A percentile compares a stretch with the other conserved stretches of the same genome.
Conservation (phyloP, 2,888 invertebrate genomes). For the Megamerina dolium region DNA sequence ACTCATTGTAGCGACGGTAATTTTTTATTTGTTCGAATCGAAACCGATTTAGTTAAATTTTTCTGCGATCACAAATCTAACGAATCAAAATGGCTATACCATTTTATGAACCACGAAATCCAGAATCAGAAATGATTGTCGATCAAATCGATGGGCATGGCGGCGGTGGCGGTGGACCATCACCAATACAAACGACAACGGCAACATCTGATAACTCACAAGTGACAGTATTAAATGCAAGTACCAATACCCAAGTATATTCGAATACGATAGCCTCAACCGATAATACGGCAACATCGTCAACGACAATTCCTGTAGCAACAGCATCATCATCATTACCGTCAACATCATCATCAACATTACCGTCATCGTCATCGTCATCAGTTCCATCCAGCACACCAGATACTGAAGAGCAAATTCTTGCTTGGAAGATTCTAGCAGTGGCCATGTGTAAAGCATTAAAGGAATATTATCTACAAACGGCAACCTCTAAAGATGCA, state of each 20-base stretch:
- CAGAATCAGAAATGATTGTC: slow-evolving; percentile 17
- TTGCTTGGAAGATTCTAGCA: slow-evolving; percentile 43
- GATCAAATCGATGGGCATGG: slow-evolving; percentile 40
- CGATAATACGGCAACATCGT: slow-evolving; percentile 6
- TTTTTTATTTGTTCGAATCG: background rate
- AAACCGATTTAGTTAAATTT: too few species aligned
- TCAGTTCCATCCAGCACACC: slow-evolving; percentile 21
- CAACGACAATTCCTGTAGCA: slow-evolving; percentile 24
- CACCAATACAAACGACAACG: background rate
- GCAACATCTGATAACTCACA: too few species aligned
- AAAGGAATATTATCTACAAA: slow-evolving; percentile 40
- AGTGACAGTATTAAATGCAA: too few species aligned
- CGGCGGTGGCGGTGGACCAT: too few species aligned
- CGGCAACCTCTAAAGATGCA: slow-evolving; percentile 13
- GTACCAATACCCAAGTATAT: too few species aligned
- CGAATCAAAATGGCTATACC: slow-evolving; percentile 39
- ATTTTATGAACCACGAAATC: slow-evolving; percentile 38
- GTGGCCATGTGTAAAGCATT: slow-evolving; percentile 43
- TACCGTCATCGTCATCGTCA: slow-evolving; percentile 12
- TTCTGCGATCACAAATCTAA: slow-evolving; percentile 4
- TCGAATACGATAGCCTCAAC: too few species aligned
- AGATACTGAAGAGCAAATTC: slow-evolving; percentile 27
- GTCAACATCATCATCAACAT: background rate
- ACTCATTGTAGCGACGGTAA: background rate
- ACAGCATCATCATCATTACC: too few species aligned